A percentile compares a stretch with the other conserved stretches of the same genome.
phyloP scores from a whole-genome alignment of 2,888 invertebrate genomes.

The Erpobdella octoculata region DNA sequence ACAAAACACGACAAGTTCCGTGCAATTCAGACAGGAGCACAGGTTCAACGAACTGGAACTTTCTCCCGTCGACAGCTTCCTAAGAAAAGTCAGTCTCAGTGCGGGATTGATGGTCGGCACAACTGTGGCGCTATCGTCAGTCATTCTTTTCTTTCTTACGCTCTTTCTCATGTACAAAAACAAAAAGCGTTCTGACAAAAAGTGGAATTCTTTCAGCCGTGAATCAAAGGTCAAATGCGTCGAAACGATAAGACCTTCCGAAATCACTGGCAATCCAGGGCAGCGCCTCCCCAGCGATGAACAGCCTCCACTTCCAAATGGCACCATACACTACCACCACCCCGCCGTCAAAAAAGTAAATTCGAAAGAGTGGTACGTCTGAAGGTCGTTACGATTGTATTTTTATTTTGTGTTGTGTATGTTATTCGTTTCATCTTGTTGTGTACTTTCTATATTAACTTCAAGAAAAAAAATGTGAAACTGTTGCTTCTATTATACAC shows the following conservation, averaged over 20 bases:
- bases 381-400: neutral
- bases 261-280: neutral
- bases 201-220: neutral
- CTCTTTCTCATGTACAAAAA: neutral
- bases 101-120: constrained; percentile 3
- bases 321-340: neutral
- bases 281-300: neutral
- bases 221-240: neutral
- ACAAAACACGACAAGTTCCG: neutral
- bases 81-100: neutral
- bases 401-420: too few species aligned
- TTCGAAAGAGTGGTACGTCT: constrained; percentile 26
- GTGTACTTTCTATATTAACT: too few species aligned
- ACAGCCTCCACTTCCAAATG: neutral
- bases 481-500: too few species aligned
- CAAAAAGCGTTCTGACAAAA: neutral
- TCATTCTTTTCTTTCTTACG: neutral
- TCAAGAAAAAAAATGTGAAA: too few species aligned
- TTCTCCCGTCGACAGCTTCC: neutral
- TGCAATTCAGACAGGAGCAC: neutral
- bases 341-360: constrained; percentile 13
- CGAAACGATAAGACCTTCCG: neutral
- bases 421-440: too few species aligned
- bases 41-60: neutral
- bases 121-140: neutral